phyloP scores from a whole-genome alignment of 2,797 vertebrate genomes.

The Hybognathus amarus region DNA sequence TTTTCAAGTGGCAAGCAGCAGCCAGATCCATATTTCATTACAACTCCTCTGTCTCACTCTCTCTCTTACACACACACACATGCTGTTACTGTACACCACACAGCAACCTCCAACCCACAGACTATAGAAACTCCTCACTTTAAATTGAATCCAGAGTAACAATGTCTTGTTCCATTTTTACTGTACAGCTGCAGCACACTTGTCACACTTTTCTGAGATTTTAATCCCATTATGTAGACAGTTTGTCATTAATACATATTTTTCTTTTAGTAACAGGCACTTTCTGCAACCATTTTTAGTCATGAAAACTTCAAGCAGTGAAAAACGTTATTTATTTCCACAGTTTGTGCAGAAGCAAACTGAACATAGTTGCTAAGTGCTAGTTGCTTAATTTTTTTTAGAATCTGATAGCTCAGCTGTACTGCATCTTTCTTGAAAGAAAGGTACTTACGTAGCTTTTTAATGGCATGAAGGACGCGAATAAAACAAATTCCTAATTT shows the following conservation, averaged over 20 bases:
- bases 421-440: constrained; percentile 14
- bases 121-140: constrained; percentile 23
- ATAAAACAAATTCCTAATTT: not conserved
- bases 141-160: constrained; percentile 29
- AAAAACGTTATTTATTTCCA: not conserved
- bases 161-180: constrained; percentile 26
- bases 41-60: constrained; percentile 66
- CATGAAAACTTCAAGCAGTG: not conserved
- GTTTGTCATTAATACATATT: not conserved
- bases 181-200: not conserved
- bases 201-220: not conserved
- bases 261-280: not conserved
- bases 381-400: not conserved
- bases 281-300: not conserved
- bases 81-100: constrained; percentile 20
- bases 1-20: constrained; percentile 74
- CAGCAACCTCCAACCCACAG: constrained; percentile 22
- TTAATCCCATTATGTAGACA: not conserved
- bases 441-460: not conserved
- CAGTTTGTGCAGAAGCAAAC: not conserved
- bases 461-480: no score
- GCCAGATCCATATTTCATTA: constrained; percentile 82
- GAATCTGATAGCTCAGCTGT: not conserved
- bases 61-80: constrained; percentile 20
- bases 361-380: not conserved